Base-by-base conservation (phyloP, 2,888 invertebrate genomes). In the Acanthosepion lycidas region DNA sequence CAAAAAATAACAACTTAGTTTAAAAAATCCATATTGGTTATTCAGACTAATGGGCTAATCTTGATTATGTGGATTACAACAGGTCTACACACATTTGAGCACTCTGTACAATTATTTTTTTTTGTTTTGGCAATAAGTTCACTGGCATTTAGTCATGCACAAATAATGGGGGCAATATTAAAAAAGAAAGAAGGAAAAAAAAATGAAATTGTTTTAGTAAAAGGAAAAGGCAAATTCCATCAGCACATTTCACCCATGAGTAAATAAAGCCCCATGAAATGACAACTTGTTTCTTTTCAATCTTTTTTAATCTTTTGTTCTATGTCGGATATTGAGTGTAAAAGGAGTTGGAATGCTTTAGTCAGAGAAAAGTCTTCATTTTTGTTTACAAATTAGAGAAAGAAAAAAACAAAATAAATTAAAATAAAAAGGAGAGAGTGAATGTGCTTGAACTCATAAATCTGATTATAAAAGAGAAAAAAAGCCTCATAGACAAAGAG, bases 281-380 rank as follows among this genome's bases (percentile, higher is more conserved):
- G 78, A 78, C 78, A 78, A 78, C 78, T 78, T 78, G 18, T 78
- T 78, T 78, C n/a, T 78, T 78, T 78, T 78, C 12, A n/a, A 33
- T 12, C n/a, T 23, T n/a, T 78, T 78, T n/a, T 78, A 18, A 9
- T 78, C 78, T 78, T 78, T 78, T 78, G 78, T 78, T 78, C 78
- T 78, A n/a, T 78, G 78, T n/a, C 78, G 78, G 78, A 78, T 78
- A 78, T 78, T 78, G 78, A 78, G n/a, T n/a, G 78, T 78, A 78
- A 78, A 78, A 78, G 78, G 78, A 78, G 15, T 9, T n/a, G 78
- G 78, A 78, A 78, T 78, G 78, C 78, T 78, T 78, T 78, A 78
- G 78, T 78, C 78, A 78, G 78, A 78, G 78, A 78, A n/a, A 78
- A 78, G 78, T n/a, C 8, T n/a, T 78, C 78, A 78, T 12, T 78